Conservation (phyloP, 2,888 invertebrate species). For the Cantharis lateralis region DNA sequence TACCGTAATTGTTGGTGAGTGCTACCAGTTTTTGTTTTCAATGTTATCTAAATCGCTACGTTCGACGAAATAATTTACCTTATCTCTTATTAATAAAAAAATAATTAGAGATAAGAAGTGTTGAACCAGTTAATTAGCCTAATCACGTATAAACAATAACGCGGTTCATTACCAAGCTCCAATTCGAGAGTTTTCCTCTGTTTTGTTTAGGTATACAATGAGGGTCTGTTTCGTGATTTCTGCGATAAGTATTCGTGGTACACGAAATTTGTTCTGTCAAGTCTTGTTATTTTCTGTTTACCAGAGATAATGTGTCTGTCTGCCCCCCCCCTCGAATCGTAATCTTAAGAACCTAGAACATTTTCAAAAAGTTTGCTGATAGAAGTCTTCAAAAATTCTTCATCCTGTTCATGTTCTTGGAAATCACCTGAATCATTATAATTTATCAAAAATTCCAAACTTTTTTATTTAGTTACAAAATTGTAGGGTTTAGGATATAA, state of each 20-base stretch:
- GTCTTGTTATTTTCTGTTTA: neutral
- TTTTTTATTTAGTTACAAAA: neutral
- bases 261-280: too few species aligned
- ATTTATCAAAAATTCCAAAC: neutral
- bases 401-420: neutral
- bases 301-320: neutral
- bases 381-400: neutral
- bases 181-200: neutral
- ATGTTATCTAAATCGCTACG: neutral
- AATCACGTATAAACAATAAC: neutral
- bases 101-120: neutral
- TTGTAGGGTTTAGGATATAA: neutral
- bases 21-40: neutral
- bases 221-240: neutral
- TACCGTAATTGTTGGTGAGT: conserved; percentile 53
- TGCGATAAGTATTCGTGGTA: neutral
- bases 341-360: too few species aligned
- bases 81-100: neutral
- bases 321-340: neutral
- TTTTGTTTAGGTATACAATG: neutral
- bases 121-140: neutral
- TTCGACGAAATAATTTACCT: neutral
- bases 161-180: neutral
- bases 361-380: neutral
- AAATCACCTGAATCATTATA: neutral